Evolutionary conservation across 2,797 vertebrate genomes (phyloP), one percentile per base, ranked within the genome.

Genomic region (Mus spretus): DNA sequence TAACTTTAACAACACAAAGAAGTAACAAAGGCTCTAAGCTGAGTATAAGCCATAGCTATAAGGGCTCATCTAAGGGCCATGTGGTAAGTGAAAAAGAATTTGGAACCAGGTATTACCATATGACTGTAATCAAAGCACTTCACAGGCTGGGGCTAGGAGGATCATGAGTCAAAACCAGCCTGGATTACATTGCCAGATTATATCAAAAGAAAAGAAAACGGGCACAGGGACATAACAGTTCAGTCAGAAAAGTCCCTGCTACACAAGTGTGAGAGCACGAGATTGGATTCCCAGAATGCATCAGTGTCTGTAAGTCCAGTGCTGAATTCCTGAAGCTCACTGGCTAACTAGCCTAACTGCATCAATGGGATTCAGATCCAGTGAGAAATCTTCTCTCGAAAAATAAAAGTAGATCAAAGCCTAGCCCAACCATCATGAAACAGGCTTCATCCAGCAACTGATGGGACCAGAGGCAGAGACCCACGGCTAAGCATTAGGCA

Each of bases 21-120:
- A 82, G 5, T 12, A 75, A 59, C 15, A 47, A 55, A 53, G 3
- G 70, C 11, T 67, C 85, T 72, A 90, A 91, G 28, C 61, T 75
- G 55, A 65, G 13, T 59, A 37, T 19, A 95, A 83, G 70, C 84
- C 89, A 77, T 3, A 78, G 19, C 53, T 79, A 3, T 65, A 26
- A 57, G 61, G 72, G 12, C 74, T 83, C 44, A 44, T 11, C 84
- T 44, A 90, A 13, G 59, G 50, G 7, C 15, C 84, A 6, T 84
- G 65, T 53, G 65, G 9, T 86, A 93, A 28, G 15, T 89, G 7
- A 40, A 86, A n/a, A 75, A 92, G 47, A 94, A 96, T 94, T 83
- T 63, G 31, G 61, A 47, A 13, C 31, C 22, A 57, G 40, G 12
- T 47, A 24, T 78, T 47, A 3, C 17, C 22, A 24, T 40, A 44